A percentile compares a stretch with the other conserved stretches of the same genome.
Conservation (phyloP, 2,888 invertebrate genomes). For the Temnothorax rugatulus region DNA sequence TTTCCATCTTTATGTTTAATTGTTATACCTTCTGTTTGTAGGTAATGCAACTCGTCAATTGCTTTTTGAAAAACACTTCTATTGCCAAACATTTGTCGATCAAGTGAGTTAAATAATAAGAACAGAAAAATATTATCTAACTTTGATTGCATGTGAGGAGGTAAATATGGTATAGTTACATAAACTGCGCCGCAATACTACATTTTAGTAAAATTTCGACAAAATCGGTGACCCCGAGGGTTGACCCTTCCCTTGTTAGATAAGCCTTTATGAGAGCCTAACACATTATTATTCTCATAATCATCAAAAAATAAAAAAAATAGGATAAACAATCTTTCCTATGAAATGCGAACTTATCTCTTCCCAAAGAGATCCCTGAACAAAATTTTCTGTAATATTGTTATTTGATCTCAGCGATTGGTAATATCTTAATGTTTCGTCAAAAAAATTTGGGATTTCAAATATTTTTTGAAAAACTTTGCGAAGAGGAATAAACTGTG, state of each 20-base stretch:
- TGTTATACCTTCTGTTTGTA: slow-evolving; percentile 6
- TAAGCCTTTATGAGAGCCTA: slow-evolving; percentile 3
- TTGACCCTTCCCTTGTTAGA: too few relatives aligned
- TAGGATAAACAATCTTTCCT: not conserved
- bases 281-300: slow-evolving; percentile 6
- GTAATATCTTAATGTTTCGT: not conserved
- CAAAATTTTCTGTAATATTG: not conserved
- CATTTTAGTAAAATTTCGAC: too few relatives aligned
- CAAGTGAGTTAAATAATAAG: not conserved
- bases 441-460: not conserved
- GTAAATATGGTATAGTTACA: slow-evolving; percentile 4
- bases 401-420: not conserved
- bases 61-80: slow-evolving; percentile 1
- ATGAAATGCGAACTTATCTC: not conserved
- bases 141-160: not conserved
- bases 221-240: too few relatives aligned
- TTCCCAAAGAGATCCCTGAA: not conserved
- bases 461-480: slow-evolving; percentile 4
- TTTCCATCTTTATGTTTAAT: slow-evolving; percentile 7
- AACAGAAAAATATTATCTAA: slow-evolving; percentile 2
- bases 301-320: slow-evolving; percentile 4
- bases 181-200: not conserved
- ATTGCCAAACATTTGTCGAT: slow-evolving; percentile 4
- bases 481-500: slow-evolving; percentile 2
- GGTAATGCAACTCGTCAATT: slow-evolving; percentile 1